These are phyloP conservation scores for Dufourea novaeangliae DNA, from an alignment of 1,140 invertebrate genomes.

Conservation along the genomic window DNA sequence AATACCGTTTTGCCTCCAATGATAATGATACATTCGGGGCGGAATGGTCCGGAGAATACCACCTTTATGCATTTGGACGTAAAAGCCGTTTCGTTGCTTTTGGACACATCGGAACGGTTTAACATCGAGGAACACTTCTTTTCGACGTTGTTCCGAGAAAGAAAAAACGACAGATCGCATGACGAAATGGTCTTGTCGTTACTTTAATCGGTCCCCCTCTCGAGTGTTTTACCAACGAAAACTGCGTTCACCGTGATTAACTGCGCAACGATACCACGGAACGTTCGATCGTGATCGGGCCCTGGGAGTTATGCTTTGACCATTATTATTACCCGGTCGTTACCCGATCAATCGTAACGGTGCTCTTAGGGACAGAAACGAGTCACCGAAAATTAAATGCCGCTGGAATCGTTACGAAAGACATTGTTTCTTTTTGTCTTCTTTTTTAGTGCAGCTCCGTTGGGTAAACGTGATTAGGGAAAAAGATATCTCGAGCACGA, in stretches of 20 bases:
- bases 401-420: background rate
- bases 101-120: background rate
- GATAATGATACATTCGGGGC: constrained; percentile 32
- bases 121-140: background rate
- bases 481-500: constrained; percentile 8
- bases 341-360: background rate
- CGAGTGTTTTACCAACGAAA: background rate
- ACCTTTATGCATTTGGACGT: constrained; percentile 25
- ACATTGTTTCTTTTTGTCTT: too few species aligned
- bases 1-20: constrained; percentile 47
- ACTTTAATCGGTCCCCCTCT: constrained; percentile 13
- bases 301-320: background rate
- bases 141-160: background rate
- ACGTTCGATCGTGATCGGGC: constrained; percentile 30
- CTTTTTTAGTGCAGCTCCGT: too few species aligned
- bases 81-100: background rate
- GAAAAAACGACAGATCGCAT: background rate
- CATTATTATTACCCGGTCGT: constrained; percentile 14
- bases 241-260: background rate
- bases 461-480: background rate
- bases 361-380: background rate
- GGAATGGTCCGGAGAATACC: background rate
- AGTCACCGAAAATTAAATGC: constrained; percentile 21
- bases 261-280: constrained; percentile 15
- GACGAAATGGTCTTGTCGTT: constrained; percentile 20